Evolutionary conservation across 1,140 invertebrate genomes (phyloP), one percentile per base, ranked within the genome.

Genomic region (Geopemphigus sp.): DNA sequence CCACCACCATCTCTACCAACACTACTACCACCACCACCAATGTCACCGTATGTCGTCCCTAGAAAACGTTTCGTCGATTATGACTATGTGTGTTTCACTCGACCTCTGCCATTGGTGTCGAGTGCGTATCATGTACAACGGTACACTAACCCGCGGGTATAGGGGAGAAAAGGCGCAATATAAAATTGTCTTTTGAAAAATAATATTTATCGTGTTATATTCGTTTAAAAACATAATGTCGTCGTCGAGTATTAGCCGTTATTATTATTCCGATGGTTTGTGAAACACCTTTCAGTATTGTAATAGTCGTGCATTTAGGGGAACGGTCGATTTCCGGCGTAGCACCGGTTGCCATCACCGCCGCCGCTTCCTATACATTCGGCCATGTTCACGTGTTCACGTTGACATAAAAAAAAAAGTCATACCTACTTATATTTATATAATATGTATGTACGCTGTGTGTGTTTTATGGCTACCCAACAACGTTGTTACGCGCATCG

Each of bases 281-380:
- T 50, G 32, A 73, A 73, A 73, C 47, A 73, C 70, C 70, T 73
- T 73, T 73, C 5, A 26, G 54, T 12, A 73, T 73, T 68, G 66
- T 68, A 12, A 59, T 59, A 24, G 64, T 15, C 19, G 26, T 50
- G 66, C 26, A 59, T 73, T 54, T 22, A 57, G 54, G 70, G 70
- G 53, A 57, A 32, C 70, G 70, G 70, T 73, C 70, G 70, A 73
- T 73, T 73, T 73, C 70, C 70, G 70, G 70, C 29, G 10, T 10
- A 50, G 29, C 54, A 57, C 54, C 73, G 73, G 70, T 76, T 76
- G 32, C 29, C 56, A 10, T 19, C 29, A 10, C 26, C 63, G 15
- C 15, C 63, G 11, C 26, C 29, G 12, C 63, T 24, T n/a, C n/a
- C n/a, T n/a, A n/a, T n/a, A 8, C 56, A 3, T 22, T 50, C 22